Percentiles rank a stretch among this genome's conserved stretches.
Conservation (phyloP, 2,113 vertebrate species). For the Phalacrocorax brasilianus region DNA sequence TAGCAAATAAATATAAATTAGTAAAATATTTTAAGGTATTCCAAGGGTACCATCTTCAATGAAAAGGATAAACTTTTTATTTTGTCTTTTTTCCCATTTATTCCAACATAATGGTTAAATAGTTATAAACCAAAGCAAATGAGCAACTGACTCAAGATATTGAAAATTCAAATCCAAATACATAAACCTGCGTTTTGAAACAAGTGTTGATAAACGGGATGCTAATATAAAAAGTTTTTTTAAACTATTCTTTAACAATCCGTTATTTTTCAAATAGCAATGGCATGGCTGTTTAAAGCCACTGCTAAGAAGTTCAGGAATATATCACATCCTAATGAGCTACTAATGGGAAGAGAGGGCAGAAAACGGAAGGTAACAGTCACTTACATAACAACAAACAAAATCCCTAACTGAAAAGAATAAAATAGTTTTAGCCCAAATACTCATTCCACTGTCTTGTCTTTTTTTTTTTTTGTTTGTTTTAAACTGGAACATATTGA, state of each 20-base stretch:
- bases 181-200: constrained; percentile 49
- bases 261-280: not conserved
- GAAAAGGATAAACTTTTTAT: constrained; percentile 61
- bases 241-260: constrained; percentile 11
- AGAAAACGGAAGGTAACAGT: constrained; percentile 8
- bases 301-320: not conserved
- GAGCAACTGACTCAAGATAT: constrained; percentile 12
- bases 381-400: constrained; percentile 31
- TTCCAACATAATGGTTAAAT: constrained; percentile 52
- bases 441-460: not conserved
- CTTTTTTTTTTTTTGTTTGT: not conserved
- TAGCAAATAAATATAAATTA: constrained; percentile 15
- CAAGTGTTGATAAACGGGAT: constrained; percentile 14
- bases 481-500: constrained; percentile 6
- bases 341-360: not conserved
- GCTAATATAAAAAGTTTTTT: not conserved
- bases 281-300: constrained; percentile 45
- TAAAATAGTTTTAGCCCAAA: not conserved
- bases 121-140: constrained; percentile 42
- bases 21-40: constrained; percentile 35
- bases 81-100: constrained; percentile 53
- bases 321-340: not conserved
- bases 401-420: constrained; percentile 23
- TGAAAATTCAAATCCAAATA: constrained; percentile 50
- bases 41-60: constrained; percentile 21